phyloP scores from a whole-genome alignment of 2,888 invertebrate species.

The Hypomecis punctinalis region DNA sequence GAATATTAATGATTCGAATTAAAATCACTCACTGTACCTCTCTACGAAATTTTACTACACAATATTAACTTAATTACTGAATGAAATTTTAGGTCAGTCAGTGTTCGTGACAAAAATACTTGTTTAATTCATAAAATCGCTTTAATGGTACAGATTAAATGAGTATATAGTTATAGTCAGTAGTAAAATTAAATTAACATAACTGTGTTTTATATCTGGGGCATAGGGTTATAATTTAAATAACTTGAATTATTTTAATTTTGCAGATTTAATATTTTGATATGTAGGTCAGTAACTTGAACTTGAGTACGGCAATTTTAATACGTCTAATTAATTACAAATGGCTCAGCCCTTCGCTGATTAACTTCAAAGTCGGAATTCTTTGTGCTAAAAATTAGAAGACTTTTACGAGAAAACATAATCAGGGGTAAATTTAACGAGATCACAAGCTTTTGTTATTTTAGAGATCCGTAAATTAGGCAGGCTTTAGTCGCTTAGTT shows the following conservation, averaged over 20 bases:
- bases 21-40: slow-evolving; percentile 1
- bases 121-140: slow-evolving; percentile 17
- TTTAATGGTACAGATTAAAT: slow-evolving; percentile 3
- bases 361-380: slow-evolving; percentile 24
- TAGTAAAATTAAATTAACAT: slow-evolving; percentile 10
- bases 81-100: slow-evolving; percentile 18
- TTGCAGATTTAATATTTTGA: neutral
- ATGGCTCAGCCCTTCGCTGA: slow-evolving; percentile 16
- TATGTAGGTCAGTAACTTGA: neutral
- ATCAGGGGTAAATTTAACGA: slow-evolving; percentile 22
- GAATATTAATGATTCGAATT: slow-evolving; percentile 15
- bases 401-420: slow-evolving; percentile 15
- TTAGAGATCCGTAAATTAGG: slow-evolving; percentile 1
- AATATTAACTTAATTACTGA: neutral
- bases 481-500: slow-evolving; percentile 1
- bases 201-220: neutral
- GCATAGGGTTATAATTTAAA: neutral
- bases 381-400: slow-evolving; percentile 23
- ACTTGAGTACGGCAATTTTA: neutral
- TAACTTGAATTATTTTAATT: too few relatives aligned
- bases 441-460: slow-evolving; percentile 11
- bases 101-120: slow-evolving; percentile 15
- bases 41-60: neutral
- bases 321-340: neutral
- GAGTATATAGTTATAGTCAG: slow-evolving; percentile 5